These are phyloP conservation scores for Rhagophthalmus giganteus DNA, from an alignment of 2,888 invertebrate species.

Conservation along the genomic window DNA sequence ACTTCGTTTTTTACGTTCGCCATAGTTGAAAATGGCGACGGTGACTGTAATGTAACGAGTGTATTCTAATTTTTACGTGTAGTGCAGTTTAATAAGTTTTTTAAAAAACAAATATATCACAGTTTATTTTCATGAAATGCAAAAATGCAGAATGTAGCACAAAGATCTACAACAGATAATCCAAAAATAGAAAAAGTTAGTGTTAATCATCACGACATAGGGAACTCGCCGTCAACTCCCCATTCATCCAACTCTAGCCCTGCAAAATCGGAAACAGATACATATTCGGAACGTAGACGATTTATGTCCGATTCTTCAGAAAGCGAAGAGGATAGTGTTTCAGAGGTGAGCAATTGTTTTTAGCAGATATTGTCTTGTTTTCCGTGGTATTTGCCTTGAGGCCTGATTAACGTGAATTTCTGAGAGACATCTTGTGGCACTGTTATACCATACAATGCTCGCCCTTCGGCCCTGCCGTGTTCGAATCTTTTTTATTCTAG, in stretches of 20 bases:
- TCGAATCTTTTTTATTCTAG: slow-evolving; percentile 7
- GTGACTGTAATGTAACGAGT: slow-evolving; percentile 66
- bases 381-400: slow-evolving; percentile 46
- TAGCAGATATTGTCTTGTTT: slow-evolving; percentile 43
- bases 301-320: slow-evolving; percentile 93
- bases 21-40: slow-evolving; percentile 79
- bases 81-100: slow-evolving; percentile 47
- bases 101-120: slow-evolving; percentile 52
- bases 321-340: slow-evolving; percentile 95
- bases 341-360: slow-evolving; percentile 74
- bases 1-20: slow-evolving; percentile 55
- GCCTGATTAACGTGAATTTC: slow-evolving; percentile 60
- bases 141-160: slow-evolving; percentile 92
- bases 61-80: slow-evolving; percentile 57
- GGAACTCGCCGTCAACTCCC: slow-evolving; percentile 77
- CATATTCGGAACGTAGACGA: slow-evolving; percentile 82
- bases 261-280: slow-evolving; percentile 84
- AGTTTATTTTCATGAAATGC: slow-evolving; percentile 65
- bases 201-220: slow-evolving; percentile 67
- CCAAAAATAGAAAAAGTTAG: slow-evolving; percentile 80
- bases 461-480: slow-evolving; percentile 28
- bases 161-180: slow-evolving; percentile 74
- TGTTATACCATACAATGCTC: slow-evolving; percentile 30
- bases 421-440: slow-evolving; percentile 68
- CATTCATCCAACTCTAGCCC: slow-evolving; percentile 79